phyloP scores from a whole-genome alignment of 2,888 invertebrate species.

The Tanytarsus gracilentus region DNA sequence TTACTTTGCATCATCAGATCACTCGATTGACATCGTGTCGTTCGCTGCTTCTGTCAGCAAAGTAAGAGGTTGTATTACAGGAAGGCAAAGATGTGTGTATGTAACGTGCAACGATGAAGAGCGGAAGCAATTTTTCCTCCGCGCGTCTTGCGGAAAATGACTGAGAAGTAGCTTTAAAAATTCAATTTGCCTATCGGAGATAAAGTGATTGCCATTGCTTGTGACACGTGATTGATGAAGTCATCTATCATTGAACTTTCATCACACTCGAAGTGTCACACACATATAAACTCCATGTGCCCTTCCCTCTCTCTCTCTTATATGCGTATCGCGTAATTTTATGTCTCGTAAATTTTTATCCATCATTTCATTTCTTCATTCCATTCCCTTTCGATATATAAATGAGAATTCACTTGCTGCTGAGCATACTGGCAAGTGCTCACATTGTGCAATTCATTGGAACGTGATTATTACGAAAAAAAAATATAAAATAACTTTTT shows the following conservation, averaged over 20 bases:
- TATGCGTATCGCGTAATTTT: conserved; percentile 1
- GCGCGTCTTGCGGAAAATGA: not conserved
- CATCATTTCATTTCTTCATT: not conserved
- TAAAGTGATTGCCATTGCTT: conserved; percentile 2
- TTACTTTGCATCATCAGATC: too few species aligned
- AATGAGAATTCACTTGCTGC: not conserved
- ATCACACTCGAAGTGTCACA: too few species aligned
- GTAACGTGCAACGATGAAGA: not conserved
- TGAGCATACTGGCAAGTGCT: not conserved
- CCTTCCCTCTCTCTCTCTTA: not conserved
- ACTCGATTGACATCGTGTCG: too few species aligned
- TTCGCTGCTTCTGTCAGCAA: too few species aligned
- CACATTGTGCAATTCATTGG: conserved; percentile 2
- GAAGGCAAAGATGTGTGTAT: too few species aligned
- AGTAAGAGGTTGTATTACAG: too few species aligned
- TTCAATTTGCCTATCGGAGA: conserved; percentile 11
- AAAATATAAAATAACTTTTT: not conserved
- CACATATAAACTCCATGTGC: too few species aligned
- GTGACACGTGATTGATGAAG: conserved; percentile 3
- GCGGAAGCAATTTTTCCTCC: conserved; percentile 6
- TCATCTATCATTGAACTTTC: conserved; percentile 13
- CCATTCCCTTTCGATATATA: not conserved
- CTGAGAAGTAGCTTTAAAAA: conserved; percentile 9
- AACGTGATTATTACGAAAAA: conserved; percentile 9
- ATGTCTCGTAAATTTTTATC: not conserved